A percentile compares a stretch with the other conserved stretches of the same genome.
These are phyloP conservation scores for Melitaea cinxia DNA, from an alignment of 1,140 invertebrate genomes.

Conservation along the genomic window DNA sequence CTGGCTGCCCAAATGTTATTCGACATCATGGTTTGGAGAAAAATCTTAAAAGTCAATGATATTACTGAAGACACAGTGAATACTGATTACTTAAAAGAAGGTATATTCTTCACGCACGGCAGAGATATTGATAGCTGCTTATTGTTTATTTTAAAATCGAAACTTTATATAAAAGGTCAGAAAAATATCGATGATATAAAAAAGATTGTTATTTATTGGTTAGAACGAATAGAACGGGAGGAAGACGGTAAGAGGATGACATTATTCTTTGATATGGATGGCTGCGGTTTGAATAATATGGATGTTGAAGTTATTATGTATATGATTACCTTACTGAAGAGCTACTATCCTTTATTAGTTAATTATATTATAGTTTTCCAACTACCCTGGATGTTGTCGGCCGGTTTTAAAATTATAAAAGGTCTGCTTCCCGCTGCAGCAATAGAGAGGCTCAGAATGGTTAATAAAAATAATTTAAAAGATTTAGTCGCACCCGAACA, in stretches of 20 bases:
- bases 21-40: conserved; percentile 52
- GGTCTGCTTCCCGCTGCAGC: conserved; percentile 44
- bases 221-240: conserved; percentile 52
- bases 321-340: conserved; percentile 49
- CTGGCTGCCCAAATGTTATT: conserved; percentile 50
- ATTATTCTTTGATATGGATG: conserved; percentile 56
- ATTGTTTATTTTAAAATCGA: conserved; percentile 53
- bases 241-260: conserved; percentile 54
- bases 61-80: conserved; percentile 46
- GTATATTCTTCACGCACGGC: conserved; percentile 50
- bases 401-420: conserved; percentile 51
- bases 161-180: conserved; percentile 46
- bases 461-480: conserved; percentile 51
- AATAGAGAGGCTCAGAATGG: conserved; percentile 40
- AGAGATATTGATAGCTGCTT: conserved; percentile 57
- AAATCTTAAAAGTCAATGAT: conserved; percentile 44
- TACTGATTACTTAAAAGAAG: conserved; percentile 47
- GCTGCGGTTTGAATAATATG: conserved; percentile 49
- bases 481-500: conserved; percentile 50
- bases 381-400: conserved; percentile 50
- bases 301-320: conserved; percentile 48
- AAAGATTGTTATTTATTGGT: conserved; percentile 53
- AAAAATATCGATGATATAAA: conserved; percentile 50
- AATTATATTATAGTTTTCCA: conserved; percentile 57
- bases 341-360: conserved; percentile 53